Percentiles rank a stretch among this genome's conserved stretches.
phyloP scores from a whole-genome alignment of 2,888 invertebrate species.

The Spodoptera picta region DNA sequence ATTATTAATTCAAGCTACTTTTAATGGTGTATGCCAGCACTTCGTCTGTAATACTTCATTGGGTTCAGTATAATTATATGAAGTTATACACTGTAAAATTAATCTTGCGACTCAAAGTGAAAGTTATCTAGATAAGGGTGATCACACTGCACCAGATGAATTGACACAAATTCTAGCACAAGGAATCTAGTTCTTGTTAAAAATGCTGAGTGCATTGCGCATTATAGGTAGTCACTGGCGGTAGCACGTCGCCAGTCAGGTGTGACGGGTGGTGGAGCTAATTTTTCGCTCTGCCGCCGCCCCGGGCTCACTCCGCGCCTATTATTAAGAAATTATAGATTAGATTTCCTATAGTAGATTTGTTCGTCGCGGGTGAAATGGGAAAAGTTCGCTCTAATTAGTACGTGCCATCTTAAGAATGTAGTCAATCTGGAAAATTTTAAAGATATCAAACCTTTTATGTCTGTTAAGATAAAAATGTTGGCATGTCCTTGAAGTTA shows the following conservation, averaged over 20 bases:
- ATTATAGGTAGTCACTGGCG: constrained; percentile 16
- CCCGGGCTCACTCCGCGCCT: constrained; percentile 32
- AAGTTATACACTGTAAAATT: too few species aligned
- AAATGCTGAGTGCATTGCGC: constrained; percentile 34
- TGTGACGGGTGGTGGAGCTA: constrained; percentile 39
- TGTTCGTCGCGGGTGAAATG: constrained; percentile 53
- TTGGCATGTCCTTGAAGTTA: neutral
- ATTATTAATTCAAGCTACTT: too few species aligned
- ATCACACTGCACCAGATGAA: too few species aligned
- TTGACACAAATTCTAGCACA: neutral
- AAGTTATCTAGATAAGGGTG: too few species aligned
- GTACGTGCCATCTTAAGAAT: constrained; percentile 56
- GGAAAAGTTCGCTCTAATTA: constrained; percentile 58
- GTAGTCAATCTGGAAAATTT: constrained; percentile 18
- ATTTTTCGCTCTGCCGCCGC: constrained; percentile 52
- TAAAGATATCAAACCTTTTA: constrained; percentile 8
- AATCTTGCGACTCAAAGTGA: too few species aligned
- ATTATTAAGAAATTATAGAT: constrained; percentile 61
- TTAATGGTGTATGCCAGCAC: too few species aligned
- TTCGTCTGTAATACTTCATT: too few species aligned
- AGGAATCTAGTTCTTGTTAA: neutral
- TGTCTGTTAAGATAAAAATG: constrained; percentile 10
- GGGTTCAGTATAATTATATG: too few species aligned
- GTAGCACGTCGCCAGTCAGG: constrained; percentile 30
- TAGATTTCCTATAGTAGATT: constrained; percentile 55